Base-by-base conservation (phyloP, 2,797 vertebrate genomes). In the Onychomys leucogaster region DNA sequence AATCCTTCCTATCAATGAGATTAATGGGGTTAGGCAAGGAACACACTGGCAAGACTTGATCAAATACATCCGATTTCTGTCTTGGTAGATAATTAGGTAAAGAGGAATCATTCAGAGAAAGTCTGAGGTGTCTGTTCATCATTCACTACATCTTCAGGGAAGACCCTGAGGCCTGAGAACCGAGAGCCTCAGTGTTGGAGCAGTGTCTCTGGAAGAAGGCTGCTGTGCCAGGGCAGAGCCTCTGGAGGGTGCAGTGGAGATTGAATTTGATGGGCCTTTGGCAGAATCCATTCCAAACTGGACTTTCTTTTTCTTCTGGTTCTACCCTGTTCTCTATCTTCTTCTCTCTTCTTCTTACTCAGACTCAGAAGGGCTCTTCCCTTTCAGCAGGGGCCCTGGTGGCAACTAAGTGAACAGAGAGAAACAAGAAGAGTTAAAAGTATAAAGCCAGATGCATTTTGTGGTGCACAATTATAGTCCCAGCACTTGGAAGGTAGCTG, bases 51-150 rank as follows among this genome's bases (percentile, higher is more conserved):
- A n/a, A 98, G 94, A 93, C 95, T 90, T 97, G 97, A 97, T 97
- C 96, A 98, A 97, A 94, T 95, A 94, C 94, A 90, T 96, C 98
- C 89, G 63, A 98, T 98, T 98, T 97, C 91, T 75, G 97, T 90
- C 87, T 89, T 46, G 59, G 94, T 78, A 97, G 87, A 95, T 94
- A 96, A 98, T 98, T 7, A 84, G 97, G 95, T 97, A 97, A 90
- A 96, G 67, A 96, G 91, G 92, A 97, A 55, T 94, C 83, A 84
- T 78, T 94, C 49, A 82, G 65, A 76, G 82, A 41, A 65, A 95
- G 94, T 61, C 19, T 49, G 92, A 88, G 75, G 14, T 84, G 19
- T 59, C 12, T 1, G 80, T 29, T 95, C 89, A 69, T 95, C 92
- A 65, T 89, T 95, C 88, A 85, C 0, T 14, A 52, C 52, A 43